Evolutionary conservation across 35 echinoderm and acorn worm species (phyloP).

Genomic region (Ophioderma brevispina): DNA sequence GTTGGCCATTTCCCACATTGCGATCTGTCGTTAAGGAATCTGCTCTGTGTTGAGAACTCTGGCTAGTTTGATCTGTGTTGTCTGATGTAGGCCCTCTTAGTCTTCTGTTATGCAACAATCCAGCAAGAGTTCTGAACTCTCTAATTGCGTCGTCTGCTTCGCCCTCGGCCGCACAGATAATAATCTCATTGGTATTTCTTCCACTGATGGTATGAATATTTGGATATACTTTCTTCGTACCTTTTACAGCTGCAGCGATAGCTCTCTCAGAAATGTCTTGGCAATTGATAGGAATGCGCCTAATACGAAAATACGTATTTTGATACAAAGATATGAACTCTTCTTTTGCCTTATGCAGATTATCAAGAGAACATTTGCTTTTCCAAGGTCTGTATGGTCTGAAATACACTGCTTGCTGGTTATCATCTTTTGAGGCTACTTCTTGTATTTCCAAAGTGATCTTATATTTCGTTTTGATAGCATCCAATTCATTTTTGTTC

Average conservation of each 20-base stretch:
- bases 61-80: neutral
- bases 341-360: neutral
- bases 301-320: neutral
- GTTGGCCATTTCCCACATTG: too few species aligned
- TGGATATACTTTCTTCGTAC: neutral
- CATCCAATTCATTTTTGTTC: neutral
- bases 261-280: neutral
- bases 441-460: neutral
- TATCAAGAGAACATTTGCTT: neutral
- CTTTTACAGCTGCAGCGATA: neutral
- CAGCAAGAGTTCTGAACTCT: neutral
- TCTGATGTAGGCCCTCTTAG: neutral
- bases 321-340: conserved; percentile 7
- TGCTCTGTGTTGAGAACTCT: neutral
- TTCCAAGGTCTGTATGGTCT: neutral
- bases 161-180: neutral
- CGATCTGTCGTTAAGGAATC: too few species aligned
- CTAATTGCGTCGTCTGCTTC: neutral
- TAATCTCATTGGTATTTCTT: neutral
- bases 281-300: neutral
- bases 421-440: neutral
- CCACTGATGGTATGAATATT: neutral
- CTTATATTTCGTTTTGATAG: neutral
- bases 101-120: neutral
- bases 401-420: neutral